Evolutionary conservation across 2,113 vertebrate genomes (phyloP), one percentile per base, ranked within the genome.

Genomic region (Plecotus auritus): DNA sequence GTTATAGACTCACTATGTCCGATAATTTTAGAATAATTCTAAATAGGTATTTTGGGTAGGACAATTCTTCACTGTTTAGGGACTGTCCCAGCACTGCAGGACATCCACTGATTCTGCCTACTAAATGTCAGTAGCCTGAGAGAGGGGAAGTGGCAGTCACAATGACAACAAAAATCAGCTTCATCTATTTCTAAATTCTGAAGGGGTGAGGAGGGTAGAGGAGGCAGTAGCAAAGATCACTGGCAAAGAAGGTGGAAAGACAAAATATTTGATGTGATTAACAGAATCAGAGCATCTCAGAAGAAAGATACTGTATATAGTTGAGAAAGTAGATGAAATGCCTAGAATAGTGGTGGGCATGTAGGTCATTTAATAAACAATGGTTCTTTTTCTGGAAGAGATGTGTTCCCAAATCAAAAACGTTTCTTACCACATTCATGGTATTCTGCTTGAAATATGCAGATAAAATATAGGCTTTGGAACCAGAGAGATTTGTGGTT

Each of bases 41-140:
- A 84, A 91, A 80, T 2, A 37, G 28, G 51, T 18, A 87, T 54
- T 88, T 93, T 73, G 73, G 26, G 26, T 61, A 18, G 59, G 35
- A 78, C 7, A 88, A 76, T 64, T 74, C 11, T 94, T 69, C 66
- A 88, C n/a, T 92, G n/a, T 90, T 92, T 69, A 72, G 61, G 84
- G 40, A n/a, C 76, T 74, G 12, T 83, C 47, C 22, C 11, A 61
- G 32, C 0, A 8, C 59, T 85, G 5, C 18, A 81, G 76, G 45
- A 54, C 28, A 66, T 23, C 17, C 20, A 56, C 32, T 76, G 32
- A 66, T 72, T 76, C 35, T 78, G 56, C 49, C 81, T 81, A 84
- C 54, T 81, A 85, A 93, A 82, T 88, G 40, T 12, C 12, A 35
- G 54, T 70, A 69, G 72, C 47, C 28, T 89, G 17, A 9, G 42